Conservation (phyloP, 2,888 invertebrate genomes). For the Tachina lurida region DNA sequence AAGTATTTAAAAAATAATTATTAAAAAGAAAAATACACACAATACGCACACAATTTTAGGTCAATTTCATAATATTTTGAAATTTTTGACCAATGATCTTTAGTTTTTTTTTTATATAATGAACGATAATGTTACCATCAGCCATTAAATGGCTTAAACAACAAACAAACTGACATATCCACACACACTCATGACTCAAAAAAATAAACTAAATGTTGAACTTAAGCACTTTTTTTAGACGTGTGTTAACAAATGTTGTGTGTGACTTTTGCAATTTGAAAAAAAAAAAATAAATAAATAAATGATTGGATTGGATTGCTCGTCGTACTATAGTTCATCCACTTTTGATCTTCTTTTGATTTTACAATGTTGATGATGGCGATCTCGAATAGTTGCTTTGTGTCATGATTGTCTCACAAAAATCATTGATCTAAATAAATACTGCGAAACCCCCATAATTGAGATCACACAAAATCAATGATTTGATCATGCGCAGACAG, state of each 20-base stretch:
- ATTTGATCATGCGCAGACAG: conserved; percentile 6
- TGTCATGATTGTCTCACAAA: conserved; percentile 17
- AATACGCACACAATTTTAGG: conserved; percentile 27
- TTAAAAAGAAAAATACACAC: neutral
- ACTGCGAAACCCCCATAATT: neutral
- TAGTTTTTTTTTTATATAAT: neutral
- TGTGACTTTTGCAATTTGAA: conserved; percentile 48
- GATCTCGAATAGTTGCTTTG: conserved; percentile 18
- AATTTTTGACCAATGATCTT: conserved; percentile 47
- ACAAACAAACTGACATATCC: neutral
- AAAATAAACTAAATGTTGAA: conserved; percentile 6
- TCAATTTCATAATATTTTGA: conserved; percentile 33
- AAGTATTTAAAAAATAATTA: neutral
- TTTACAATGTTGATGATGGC: conserved; percentile 8
- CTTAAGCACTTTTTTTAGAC: conserved; percentile 4
- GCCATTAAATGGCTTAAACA: conserved; percentile 19
- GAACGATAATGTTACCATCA: conserved; percentile 12
- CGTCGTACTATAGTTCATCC: conserved; percentile 7
- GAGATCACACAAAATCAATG: conserved; percentile 47
- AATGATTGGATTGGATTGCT: neutral
- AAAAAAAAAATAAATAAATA: no score
- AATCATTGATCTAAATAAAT: conserved; percentile 38
- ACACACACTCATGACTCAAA: conserved; percentile 3
- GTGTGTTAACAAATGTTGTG: neutral
- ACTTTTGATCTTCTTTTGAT: conserved; percentile 50